A percentile compares a stretch with the other conserved stretches of the same genome.
phyloP scores from a whole-genome alignment of 2,888 invertebrate genomes.

The Torymus aiolomorphi region DNA sequence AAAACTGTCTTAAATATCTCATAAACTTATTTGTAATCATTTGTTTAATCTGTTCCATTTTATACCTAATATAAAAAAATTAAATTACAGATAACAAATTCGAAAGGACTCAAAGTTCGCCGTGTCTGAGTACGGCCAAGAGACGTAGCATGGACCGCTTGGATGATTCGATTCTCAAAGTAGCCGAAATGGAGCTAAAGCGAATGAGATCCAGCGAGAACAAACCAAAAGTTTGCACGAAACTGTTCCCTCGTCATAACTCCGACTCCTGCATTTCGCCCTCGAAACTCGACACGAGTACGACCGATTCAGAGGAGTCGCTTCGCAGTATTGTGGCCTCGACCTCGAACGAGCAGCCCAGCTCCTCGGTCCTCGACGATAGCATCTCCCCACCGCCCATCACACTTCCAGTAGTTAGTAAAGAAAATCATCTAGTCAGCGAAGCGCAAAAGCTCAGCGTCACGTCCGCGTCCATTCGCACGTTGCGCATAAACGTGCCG shows the following conservation, averaged over 20 bases:
- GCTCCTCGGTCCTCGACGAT: neutral
- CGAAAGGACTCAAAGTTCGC: conserved; percentile 71
- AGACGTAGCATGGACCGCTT: conserved; percentile 77
- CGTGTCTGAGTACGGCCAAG: conserved; percentile 75
- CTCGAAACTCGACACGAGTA: conserved; percentile 9
- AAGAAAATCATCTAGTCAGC: conserved; percentile 61
- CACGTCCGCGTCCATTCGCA: conserved; percentile 33
- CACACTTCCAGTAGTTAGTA: conserved; percentile 60
- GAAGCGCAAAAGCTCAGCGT: conserved; percentile 34
- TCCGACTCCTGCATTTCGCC: conserved; percentile 63
- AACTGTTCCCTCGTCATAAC: conserved; percentile 64
- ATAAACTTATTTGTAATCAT: neutral
- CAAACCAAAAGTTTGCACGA: conserved; percentile 65
- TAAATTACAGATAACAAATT: conserved; percentile 60
- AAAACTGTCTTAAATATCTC: neutral
- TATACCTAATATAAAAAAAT: neutral
- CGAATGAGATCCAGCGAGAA: conserved; percentile 75
- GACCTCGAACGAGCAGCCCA: conserved; percentile 26
- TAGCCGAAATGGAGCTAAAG: conserved; percentile 79
- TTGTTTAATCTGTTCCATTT: neutral
- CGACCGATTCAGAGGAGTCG: neutral
- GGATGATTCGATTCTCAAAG: conserved; percentile 79
- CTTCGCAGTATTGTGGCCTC: conserved; percentile 19
- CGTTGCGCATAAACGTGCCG: conserved; percentile 56
- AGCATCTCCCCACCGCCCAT: conserved; percentile 11